These are phyloP conservation scores for Margarornis squamiger DNA, from an alignment of 2,797 vertebrate species.

Conservation along the genomic window DNA sequence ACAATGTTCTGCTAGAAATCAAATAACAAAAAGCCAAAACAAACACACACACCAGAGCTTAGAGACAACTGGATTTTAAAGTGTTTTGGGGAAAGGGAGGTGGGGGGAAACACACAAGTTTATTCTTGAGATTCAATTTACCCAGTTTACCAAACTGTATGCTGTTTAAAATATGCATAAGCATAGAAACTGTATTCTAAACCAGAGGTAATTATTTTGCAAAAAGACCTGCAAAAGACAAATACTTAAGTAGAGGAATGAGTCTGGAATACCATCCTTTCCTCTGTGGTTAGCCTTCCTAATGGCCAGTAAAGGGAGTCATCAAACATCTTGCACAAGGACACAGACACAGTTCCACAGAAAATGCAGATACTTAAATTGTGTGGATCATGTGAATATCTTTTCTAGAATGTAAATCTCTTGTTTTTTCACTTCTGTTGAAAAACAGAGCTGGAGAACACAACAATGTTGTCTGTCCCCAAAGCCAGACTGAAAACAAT, in stretches of 20 bases:
- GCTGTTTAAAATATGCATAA: neutral
- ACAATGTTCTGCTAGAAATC: constrained; percentile 59
- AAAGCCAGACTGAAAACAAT: neutral
- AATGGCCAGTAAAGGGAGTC: neutral
- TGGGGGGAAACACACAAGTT: neutral
- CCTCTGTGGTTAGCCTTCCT: neutral
- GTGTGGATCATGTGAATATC: neutral
- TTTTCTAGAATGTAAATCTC: neutral
- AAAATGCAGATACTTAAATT: neutral
- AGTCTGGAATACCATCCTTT: neutral
- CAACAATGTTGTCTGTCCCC: neutral
- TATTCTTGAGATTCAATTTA: neutral
- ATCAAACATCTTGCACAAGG: neutral
- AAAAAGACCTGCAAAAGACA: neutral
- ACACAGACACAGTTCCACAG: neutral
- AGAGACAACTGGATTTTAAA: constrained; percentile 6
- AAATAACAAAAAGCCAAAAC: constrained; percentile 61
- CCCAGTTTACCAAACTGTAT: neutral
- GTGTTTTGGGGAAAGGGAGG: neutral
- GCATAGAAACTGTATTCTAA: neutral
- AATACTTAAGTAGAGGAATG: fast-evolving
- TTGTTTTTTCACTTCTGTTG: neutral
- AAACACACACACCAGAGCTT: constrained; percentile 27
- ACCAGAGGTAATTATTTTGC: neutral
- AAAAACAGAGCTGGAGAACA: neutral